Percentiles rank a stretch among this genome's conserved stretches.
Evolutionary conservation across 2,888 invertebrate species (phyloP).

Genomic region (Hyles lineata): DNA sequence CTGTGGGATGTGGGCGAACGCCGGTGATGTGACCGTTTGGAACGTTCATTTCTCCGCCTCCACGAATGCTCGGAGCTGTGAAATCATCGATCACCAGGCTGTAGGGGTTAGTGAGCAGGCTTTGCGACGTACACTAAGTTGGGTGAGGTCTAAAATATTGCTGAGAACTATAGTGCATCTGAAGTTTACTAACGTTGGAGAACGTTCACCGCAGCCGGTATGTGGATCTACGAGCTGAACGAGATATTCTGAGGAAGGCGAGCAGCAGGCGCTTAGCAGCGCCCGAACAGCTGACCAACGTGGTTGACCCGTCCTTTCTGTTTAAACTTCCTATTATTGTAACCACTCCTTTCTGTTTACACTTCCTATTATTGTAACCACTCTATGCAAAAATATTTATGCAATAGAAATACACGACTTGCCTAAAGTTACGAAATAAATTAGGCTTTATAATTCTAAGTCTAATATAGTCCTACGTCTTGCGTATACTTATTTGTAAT

Average conservation of each 20-base stretch:
- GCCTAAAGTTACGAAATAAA: not conserved
- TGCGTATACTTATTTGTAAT: too few species aligned
- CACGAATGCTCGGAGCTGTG: slow-evolving; percentile 91
- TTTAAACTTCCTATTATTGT: not conserved
- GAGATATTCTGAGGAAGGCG: slow-evolving; percentile 71
- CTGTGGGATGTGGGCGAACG: slow-evolving; percentile 92
- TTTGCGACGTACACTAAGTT: slow-evolving; percentile 51
- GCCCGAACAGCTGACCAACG: slow-evolving; percentile 68
- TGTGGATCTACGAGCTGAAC: slow-evolving; percentile 68
- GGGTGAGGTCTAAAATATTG: slow-evolving; percentile 60
- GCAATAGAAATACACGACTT: not conserved
- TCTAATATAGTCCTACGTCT: slow-evolving; percentile 2
- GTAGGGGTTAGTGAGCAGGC: slow-evolving; percentile 78
- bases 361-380: slow-evolving; percentile 1
- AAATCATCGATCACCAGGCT: slow-evolving; percentile 84
- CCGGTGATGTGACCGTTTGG: slow-evolving; percentile 93
- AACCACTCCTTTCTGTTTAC: slow-evolving; percentile 13
- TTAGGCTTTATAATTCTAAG: slow-evolving; percentile 1
- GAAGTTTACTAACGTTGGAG: slow-evolving; percentile 73
- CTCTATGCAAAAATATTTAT: not conserved
- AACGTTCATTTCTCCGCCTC: slow-evolving; percentile 92
- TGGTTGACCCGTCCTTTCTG: slow-evolving; percentile 56
- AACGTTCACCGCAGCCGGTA: slow-evolving; percentile 63
- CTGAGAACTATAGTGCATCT: slow-evolving; percentile 38
- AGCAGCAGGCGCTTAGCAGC: slow-evolving; percentile 73